Conservation (phyloP, 2,888 invertebrate genomes). For the Torymus auratus region DNA sequence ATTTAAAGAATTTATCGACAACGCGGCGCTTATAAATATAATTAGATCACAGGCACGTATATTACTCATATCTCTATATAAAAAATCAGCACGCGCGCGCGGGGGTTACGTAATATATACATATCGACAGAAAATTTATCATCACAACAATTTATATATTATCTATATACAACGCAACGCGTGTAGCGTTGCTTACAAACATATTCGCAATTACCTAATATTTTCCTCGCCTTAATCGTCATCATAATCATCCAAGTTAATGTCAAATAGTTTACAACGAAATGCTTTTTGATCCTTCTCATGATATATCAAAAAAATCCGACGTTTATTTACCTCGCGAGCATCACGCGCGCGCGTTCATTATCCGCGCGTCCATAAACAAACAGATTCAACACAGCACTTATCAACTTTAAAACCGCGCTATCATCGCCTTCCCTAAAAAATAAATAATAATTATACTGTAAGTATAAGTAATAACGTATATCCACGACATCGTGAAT, state of each 20-base stretch:
- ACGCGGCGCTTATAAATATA: neutral
- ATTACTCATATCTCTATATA: neutral
- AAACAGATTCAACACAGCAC: too few relatives aligned
- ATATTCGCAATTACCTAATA: constrained; percentile 35
- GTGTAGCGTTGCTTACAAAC: neutral
- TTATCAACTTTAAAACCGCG: too few relatives aligned
- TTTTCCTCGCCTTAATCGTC: constrained; percentile 11
- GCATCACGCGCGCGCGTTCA: too few relatives aligned
- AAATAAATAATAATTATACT: constrained; percentile 3
- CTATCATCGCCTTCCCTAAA: neutral
- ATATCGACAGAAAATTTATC: constrained; percentile 34
- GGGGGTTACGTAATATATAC: constrained; percentile 29
- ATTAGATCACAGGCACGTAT: neutral
- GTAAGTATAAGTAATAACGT: constrained; percentile 5
- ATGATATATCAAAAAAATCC: too few relatives aligned
- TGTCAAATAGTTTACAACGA: too few relatives aligned
- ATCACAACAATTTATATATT: constrained; percentile 7
- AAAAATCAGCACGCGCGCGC: constrained; percentile 21
- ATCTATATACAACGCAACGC: constrained; percentile 8
- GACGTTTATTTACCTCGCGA: too few relatives aligned
- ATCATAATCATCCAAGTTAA: constrained; percentile 17
- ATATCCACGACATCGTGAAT: neutral
- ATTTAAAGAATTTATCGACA: too few relatives aligned
- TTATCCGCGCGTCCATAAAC: too few relatives aligned
- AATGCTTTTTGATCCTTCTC: too few relatives aligned